Conservation (phyloP, 1,140 invertebrate species). For the Parasteatoda tepidariorum region DNA sequence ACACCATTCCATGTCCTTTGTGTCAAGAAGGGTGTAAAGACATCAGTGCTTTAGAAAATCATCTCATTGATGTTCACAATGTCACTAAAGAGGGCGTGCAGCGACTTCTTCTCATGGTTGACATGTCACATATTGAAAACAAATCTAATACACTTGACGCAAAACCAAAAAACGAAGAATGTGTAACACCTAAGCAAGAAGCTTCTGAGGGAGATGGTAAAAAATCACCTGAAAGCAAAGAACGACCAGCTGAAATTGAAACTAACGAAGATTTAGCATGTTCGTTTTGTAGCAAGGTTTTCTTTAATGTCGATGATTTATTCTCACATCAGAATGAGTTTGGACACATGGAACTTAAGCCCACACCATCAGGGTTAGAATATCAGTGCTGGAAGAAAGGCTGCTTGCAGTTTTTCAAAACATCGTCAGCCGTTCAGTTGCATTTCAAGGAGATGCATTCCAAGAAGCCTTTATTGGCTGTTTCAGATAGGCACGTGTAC, state of each 20-base stretch:
- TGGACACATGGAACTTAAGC: slow-evolving; percentile 80
- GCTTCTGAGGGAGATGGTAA: slow-evolving; percentile 32
- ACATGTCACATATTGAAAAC: slow-evolving; percentile 70
- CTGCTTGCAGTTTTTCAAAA: slow-evolving; percentile 86
- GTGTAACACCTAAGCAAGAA: not conserved
- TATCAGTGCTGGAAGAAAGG: slow-evolving; percentile 91
- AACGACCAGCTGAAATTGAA: slow-evolving; percentile 19
- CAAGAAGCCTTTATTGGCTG: slow-evolving; percentile 71
- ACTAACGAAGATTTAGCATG: slow-evolving; percentile 76
- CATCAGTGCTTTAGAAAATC: slow-evolving; percentile 81
- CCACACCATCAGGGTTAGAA: slow-evolving; percentile 77
- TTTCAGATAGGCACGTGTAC: slow-evolving; percentile 94
- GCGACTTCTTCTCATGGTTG: slow-evolving; percentile 86
- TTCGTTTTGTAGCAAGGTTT: slow-evolving; percentile 78
- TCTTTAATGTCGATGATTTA: slow-evolving; percentile 82
- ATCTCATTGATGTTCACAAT: slow-evolving; percentile 93
- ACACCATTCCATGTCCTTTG: slow-evolving; percentile 78
- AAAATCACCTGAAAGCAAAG: slow-evolving; percentile 41
- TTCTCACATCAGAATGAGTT: slow-evolving; percentile 87
- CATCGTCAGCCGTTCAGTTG: slow-evolving; percentile 80
- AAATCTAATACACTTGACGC: slow-evolving; percentile 12
- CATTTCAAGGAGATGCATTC: slow-evolving; percentile 78
- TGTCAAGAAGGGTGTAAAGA: slow-evolving; percentile 91
- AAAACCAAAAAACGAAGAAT: slow-evolving; percentile 17
- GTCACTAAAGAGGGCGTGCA: slow-evolving; percentile 91